A percentile compares a stretch with the other conserved stretches of the same genome.
Conservation (phyloP, 2,797 vertebrate genomes). For the Antennarius maculatus region DNA sequence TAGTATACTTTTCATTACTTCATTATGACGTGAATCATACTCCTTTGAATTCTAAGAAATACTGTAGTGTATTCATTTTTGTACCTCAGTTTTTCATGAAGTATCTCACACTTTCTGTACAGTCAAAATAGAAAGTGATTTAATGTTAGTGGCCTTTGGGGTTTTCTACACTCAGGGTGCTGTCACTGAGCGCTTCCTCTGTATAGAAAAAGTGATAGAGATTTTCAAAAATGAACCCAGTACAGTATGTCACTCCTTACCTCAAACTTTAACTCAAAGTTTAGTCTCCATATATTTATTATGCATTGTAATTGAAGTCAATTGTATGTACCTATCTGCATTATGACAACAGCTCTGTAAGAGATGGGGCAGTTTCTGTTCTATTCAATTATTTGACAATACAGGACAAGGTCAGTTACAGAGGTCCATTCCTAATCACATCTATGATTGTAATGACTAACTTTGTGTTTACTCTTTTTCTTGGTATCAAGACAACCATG, state of each 20-base stretch:
- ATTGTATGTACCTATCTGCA: neutral
- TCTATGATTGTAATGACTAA: slow-evolving; percentile 69
- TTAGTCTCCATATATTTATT: neutral
- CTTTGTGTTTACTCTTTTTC: slow-evolving; percentile 68
- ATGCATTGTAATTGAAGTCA: neutral
- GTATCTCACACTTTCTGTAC: neutral
- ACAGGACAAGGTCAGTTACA: slow-evolving; percentile 49
- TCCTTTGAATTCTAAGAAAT: neutral
- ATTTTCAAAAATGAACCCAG: slow-evolving; percentile 62
- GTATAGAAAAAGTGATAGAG: slow-evolving; percentile 48
- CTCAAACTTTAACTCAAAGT: neutral
- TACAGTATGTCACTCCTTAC: slow-evolving; percentile 18
- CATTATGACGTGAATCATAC: neutral
- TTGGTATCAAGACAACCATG: slow-evolving; percentile 59
- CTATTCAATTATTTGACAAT: slow-evolving; percentile 32
- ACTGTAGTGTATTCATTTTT: neutral
- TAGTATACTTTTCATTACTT: neutral
- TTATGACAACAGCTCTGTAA: neutral
- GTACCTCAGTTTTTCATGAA: neutral
- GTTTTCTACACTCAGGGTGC: slow-evolving; percentile 54
- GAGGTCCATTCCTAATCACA: slow-evolving; percentile 62
- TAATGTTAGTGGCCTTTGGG: slow-evolving; percentile 44
- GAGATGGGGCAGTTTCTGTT: slow-evolving; percentile 3
- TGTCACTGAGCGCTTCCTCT: slow-evolving; percentile 54
- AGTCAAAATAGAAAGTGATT: slow-evolving; percentile 16